Evolutionary conservation across 2,113 vertebrate species (phyloP), one percentile per base, ranked within the genome.

Genomic region (Dasypus novemcinctus): DNA sequence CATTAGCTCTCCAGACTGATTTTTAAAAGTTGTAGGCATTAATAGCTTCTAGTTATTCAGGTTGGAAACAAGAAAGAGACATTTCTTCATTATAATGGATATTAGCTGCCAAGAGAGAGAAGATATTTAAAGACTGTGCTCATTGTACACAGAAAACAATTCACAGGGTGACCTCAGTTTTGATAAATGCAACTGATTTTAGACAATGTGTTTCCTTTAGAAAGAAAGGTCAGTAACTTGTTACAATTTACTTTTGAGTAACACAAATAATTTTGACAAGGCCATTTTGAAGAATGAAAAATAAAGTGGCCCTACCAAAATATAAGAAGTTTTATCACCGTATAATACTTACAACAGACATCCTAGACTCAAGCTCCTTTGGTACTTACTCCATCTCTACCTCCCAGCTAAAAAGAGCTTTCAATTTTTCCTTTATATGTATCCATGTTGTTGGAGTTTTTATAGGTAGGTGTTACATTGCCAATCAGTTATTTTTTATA

Each of bases 231-330:
- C 61, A 63, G 68, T 85, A 17, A 54, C 1, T 9, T 46, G 57
- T 17, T 94, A 38, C 59, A 72, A 49, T 85, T 90, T 41, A 74
- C 31, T 21, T 59, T 87, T 23, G n/a, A 94, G 33, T 2, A 38
- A 59, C 68, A 92, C 14, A 87, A n/a, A 31, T 80, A 10, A 80
- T 88, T 87, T 90, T 94, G 29, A 87, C 27, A 84, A 79, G 29
- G 7, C 61, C 27, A 25, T 90, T 74, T 74, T 87, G 71, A 92
- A 81, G 18, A 61, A 41, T 11, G 9, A 4, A 72, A 78, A 57
- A 66, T 33, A 29, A 74, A 94, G 25, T 91, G 12, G 12, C 33
- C 15, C 3, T 23, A 36, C 13, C 29, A 25, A 81, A 93, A 38
- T 41, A 1, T 78, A 66, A 52, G 43, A 36, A 46, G n/a, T 78